A percentile compares a stretch with the other conserved stretches of the same genome.
Conservation (phyloP, 2,113 vertebrate genomes). For the Xerus inauris region DNA sequence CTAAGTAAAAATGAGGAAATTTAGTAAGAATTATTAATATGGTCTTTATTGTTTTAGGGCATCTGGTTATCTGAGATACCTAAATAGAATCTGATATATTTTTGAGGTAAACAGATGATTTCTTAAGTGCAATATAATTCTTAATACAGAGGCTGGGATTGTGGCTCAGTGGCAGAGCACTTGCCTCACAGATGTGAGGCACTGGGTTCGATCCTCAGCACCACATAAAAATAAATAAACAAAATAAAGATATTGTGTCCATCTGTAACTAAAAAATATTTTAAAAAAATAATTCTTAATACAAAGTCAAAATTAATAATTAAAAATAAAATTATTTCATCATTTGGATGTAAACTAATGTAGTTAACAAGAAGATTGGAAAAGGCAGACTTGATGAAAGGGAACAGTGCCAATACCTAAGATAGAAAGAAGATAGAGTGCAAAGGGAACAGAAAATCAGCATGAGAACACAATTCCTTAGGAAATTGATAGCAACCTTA, state of each 20-base stretch:
- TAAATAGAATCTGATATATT: neutral
- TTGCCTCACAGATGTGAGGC: no score
- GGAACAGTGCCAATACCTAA: neutral
- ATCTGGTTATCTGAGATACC: neutral
- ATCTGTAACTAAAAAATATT: no score
- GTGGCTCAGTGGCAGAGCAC: no score
- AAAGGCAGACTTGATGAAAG: constrained; percentile 7
- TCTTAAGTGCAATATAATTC: neutral
- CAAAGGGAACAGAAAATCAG: neutral
- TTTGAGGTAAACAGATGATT: neutral
- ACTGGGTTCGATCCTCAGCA: no score
- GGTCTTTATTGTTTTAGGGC: neutral
- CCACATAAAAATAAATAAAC: no score
- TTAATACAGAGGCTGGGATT: constrained; percentile 10
- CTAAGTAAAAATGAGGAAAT: neutral
- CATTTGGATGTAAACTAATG: constrained; percentile 43
- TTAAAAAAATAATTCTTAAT: constrained; percentile 24
- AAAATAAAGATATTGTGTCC: no score
- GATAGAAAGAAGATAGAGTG: neutral
- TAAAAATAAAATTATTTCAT: constrained; percentile 33
- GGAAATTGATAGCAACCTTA: neutral
- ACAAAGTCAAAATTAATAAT: constrained; percentile 31
- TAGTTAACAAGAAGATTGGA: neutral
- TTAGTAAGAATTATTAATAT: neutral
- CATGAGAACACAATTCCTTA: neutral